Base-by-base conservation (phyloP, 2,888 invertebrate genomes). In the Nomada goodeniana region DNA sequence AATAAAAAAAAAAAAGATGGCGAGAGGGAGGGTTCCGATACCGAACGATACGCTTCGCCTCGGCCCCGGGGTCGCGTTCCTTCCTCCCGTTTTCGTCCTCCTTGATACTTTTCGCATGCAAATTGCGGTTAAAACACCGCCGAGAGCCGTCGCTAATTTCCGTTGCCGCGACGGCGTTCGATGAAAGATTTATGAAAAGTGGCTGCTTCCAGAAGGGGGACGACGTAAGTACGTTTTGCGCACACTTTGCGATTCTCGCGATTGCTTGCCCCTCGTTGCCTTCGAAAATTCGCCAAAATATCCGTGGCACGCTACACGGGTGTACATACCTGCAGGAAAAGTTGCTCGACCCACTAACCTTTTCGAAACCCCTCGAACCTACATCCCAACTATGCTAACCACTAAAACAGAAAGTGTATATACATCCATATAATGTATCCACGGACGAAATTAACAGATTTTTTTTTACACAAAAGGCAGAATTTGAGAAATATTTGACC, bases 121-220 rank as follows among this genome's bases (percentile, higher is more conserved):
- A 89, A 89, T 89, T 87, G 72, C 69, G 81, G 75, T 77, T 77
- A 76, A 79, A 84, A 80, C 78, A 76, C 71, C 71, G 72, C 15
- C 47, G 65, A 68, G 63, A 79, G 72, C 71, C 63, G 55, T 65
- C 63, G 85, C 77, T 88, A 89, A 89, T 90, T 89, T 86, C 76
- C 77, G 74, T 79, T 77, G 76, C 71, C 70, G 71, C 50, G 60
- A 55, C 74, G 76, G 52, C 77, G 80, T 81, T 86, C 89, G 88
- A 92, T 89, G 91, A 90, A 90, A 91, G 89, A 92, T 91, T 92
- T 90, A 91, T 89, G 89, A 90, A 89, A 86, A 82, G 76, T 70
- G 68, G 42, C 26, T 10, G 55, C 10, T 5, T 18, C 9, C 29
- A 20, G 60, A 26, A 15, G 57, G 26, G 57, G 26, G 15, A n/a